Percentiles rank a stretch among this genome's conserved stretches.
Conservation (phyloP, 2,888 invertebrate genomes). For the Drosophila mimica region DNA sequence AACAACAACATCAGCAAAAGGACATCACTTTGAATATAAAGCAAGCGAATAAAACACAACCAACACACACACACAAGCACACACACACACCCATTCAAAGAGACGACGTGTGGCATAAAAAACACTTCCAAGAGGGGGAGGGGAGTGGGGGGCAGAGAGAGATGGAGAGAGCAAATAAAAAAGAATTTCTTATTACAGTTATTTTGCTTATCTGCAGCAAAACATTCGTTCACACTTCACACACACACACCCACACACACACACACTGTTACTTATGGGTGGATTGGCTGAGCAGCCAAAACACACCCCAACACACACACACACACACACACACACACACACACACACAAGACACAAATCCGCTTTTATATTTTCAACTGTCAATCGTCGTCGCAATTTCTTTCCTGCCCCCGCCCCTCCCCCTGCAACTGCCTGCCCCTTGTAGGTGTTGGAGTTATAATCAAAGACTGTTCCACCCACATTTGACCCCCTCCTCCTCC, state of each 20-base stretch:
- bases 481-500: constrained; percentile 2
- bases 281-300: constrained; percentile 24
- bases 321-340: constrained; percentile 7
- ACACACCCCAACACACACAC: constrained; percentile 14
- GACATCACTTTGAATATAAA: constrained; percentile 82
- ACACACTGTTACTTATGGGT: constrained; percentile 8
- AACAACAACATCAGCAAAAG: constrained; percentile 43
- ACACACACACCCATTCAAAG: constrained; percentile 3
- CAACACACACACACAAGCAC: constrained; percentile 10
- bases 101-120: constrained; percentile 74
- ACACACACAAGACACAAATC: constrained; percentile 70
- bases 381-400: constrained; percentile 77
- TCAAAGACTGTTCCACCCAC: constrained; percentile 58
- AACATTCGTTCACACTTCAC: constrained; percentile 80
- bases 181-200: constrained; percentile 79
- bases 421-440: constrained; percentile 15
- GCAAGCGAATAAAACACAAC: constrained; percentile 76
- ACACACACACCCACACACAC: constrained; percentile 35
- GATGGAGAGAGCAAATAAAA: constrained; percentile 66
- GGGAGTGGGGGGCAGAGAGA: background rate
- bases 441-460: constrained; percentile 79
- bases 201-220: constrained; percentile 81
- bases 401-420: background rate
- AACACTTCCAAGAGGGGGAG: constrained; percentile 49
- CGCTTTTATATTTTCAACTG: constrained; percentile 83